Conservation (phyloP, 2,888 invertebrate species). For the Steinernema carpocapsae region DNA sequence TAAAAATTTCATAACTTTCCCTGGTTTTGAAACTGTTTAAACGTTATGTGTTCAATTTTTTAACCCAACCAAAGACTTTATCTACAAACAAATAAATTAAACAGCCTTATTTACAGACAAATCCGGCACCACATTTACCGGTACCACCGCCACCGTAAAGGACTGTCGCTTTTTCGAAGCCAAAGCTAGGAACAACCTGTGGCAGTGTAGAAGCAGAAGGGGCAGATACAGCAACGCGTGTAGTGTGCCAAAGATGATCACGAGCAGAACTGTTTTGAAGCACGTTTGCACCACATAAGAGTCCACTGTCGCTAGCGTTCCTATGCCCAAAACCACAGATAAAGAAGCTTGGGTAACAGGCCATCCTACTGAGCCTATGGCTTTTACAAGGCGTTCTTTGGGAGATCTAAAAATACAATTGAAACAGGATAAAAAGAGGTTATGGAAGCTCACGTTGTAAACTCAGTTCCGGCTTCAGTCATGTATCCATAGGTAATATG, state of each 20-base stretch:
- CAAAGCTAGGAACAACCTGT: neutral
- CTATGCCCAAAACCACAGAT: conserved; percentile 59
- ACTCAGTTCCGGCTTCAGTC: conserved; percentile 44
- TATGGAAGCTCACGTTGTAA: conserved; percentile 14
- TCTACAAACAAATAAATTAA: conserved; percentile 26
- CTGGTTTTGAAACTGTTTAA: too few species aligned
- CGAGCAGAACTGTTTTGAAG: conserved; percentile 61
- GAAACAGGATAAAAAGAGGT: too few species aligned
- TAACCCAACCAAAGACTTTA: neutral
- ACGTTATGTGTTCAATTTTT: too few species aligned
- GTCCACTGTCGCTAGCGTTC: conserved; percentile 56
- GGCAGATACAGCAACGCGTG: conserved; percentile 63
- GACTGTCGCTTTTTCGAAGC: neutral
- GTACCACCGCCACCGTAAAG: neutral
- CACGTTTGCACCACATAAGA: conserved; percentile 63
- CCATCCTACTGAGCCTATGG: conserved; percentile 61
- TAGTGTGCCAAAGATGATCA: conserved; percentile 57
- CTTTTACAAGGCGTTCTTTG: conserved; percentile 37
- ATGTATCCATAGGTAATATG: conserved; percentile 63
- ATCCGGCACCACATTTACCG: neutral
- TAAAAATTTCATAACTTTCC: too few species aligned
- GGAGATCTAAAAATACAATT: conserved; percentile 38
- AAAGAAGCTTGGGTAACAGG: conserved; percentile 59
- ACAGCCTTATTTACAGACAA: conserved; percentile 29
- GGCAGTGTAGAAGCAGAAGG: conserved; percentile 46